These are phyloP conservation scores for Eilema sororculum DNA, from an alignment of 2,888 invertebrate genomes.

Conservation along the genomic window DNA sequence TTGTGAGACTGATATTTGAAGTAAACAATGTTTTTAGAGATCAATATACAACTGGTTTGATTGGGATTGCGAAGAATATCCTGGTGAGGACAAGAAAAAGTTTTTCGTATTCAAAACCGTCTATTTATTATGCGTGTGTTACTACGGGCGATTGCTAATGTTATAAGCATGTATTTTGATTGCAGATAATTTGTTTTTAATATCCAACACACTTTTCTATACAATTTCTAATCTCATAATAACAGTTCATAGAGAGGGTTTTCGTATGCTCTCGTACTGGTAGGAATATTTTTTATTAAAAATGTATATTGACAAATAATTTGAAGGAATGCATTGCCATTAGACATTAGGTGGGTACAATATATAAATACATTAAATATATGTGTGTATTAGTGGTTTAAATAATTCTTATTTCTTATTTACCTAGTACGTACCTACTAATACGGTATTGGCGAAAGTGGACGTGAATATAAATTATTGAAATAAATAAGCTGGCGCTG, in stretches of 20 bases:
- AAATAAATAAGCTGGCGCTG: too few species aligned
- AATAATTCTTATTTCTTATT: not conserved
- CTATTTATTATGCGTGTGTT: not conserved
- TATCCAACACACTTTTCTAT: not conserved
- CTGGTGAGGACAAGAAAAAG: not conserved
- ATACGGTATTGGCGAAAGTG: not conserved
- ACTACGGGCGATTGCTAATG: not conserved
- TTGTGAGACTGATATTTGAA: conserved; percentile 19
- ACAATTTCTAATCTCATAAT: not conserved
- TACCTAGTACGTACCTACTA: not conserved
- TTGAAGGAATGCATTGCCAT: not conserved
- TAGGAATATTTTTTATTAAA: conserved; percentile 2
- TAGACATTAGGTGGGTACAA: not conserved
- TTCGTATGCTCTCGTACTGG: not conserved
- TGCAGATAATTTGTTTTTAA: not conserved
- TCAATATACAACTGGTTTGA: not conserved
- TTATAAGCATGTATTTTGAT: not conserved
- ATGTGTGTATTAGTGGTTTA: too few species aligned
- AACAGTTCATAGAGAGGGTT: not conserved
- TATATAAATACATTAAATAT: not conserved
- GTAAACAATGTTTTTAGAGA: conserved; percentile 11
- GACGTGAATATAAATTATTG: not conserved
- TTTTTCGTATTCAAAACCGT: not conserved
- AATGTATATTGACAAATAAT: not conserved
- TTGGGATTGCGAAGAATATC: not conserved